Evolutionary conservation across 2,797 vertebrate species (phyloP), one percentile per base, ranked within the genome.

Genomic region (Myiothlypis coronata): DNA sequence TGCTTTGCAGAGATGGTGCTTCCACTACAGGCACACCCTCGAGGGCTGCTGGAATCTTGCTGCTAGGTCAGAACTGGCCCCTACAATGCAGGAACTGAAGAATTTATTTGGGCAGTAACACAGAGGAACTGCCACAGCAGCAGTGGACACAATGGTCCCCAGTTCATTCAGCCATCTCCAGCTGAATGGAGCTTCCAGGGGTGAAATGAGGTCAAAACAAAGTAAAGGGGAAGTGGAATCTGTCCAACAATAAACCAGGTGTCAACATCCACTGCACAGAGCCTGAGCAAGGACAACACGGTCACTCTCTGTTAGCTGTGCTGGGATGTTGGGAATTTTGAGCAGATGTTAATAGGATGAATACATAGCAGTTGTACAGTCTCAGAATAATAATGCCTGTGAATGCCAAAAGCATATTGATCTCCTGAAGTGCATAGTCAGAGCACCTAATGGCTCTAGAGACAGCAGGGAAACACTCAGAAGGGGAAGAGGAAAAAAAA

Each of bases 321-420:
- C 71, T 60, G 64, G 87, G 94, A 71, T 55, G 85, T 37, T 87
- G 88, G 89, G 94, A 96, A 96, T 96, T 89, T n/a, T 83, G 93
- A 97, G 94, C 91, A 94, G 94, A 96, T 96, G 96, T 95, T 97
- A 95, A 95, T 86, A 90, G 83, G 89, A 93, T 84, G 93, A 95
- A 96, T 43, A 87, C 83, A 69, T 43, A 82, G 12, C 21, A 93
- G 70, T 34, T 0, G 1, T 27, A 91, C 89, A 87, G 63, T 14
- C 83, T 79, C 93, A 74, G 95, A 96, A 97, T 94, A 70, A 90
- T 94, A 97, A 96, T 95, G 93, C 30, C 43, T 43, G 89, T 68
- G 81, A 84, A 94, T 68, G 95, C 85, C 95, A 87, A 90, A 88
- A 74, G 64, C 95, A 93, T 89, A 94, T 90, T 68, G 94, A 96